Base-by-base conservation (phyloP, 1,140 invertebrate species). In the Drosophila lowei region DNA sequence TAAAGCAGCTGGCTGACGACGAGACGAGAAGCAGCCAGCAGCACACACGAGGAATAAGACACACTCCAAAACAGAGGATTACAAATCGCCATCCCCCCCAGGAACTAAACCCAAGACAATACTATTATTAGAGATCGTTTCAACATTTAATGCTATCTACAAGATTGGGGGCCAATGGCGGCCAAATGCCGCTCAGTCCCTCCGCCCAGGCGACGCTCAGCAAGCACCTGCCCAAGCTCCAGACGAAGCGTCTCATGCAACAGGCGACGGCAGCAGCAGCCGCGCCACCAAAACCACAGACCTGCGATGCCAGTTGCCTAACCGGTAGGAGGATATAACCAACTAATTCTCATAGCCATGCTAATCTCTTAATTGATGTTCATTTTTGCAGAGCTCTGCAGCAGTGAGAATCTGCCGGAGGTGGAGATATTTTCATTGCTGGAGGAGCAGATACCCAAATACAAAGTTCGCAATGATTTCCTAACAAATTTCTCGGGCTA, bases 401-500 rank as follows among this genome's bases (percentile, higher is more conserved):
- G 95, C 92, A 95, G 94, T 92, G 96, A 95, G 91, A 95, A 97
- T 91, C 93, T 97, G 91, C 95, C 96, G 90, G 94, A 99, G 93
- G 97, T 99, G 77, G 98, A 99, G 92, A 97, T 99, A 89, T 96
- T 99, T 90, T 98, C 97, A 92, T 93, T 99, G 77, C 92, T 99
- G 49, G 96, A 99, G 92, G 98, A 99, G 92, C 96, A 98, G 92
- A 98, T 99, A 92, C 98, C 98, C 49, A 95, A 95, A 89, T 99
- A 99, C 91, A 96, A 95, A 91, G 94, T 99, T 49, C 94, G 98
- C 92, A 97, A 97, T 54, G 98, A 99, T 92, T 97, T 96, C 62
- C 94, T 98, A 65, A 98, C 97, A n/a, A 94, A 97, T 90, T 99
- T 99, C 92, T 94, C 92, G 96, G 97, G 97, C 56, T 98, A 98